These are phyloP conservation scores for Micrastur ruficollis DNA, from an alignment of 2,797 vertebrate species.

Conservation along the genomic window DNA sequence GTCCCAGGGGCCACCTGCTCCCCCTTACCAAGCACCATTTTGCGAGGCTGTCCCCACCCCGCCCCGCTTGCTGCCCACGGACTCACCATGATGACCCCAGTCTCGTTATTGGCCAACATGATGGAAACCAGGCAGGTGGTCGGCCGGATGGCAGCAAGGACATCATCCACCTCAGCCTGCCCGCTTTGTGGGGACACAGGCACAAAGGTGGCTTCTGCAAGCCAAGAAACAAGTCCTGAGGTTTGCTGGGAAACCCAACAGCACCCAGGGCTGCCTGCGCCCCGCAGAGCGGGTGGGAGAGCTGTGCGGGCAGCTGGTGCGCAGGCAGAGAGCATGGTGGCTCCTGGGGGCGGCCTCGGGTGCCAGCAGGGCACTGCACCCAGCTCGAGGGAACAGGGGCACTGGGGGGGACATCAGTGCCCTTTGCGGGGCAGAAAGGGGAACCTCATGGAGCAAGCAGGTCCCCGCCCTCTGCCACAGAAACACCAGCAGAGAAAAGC, in stretches of 20 bases:
- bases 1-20: not conserved
- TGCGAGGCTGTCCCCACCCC: fast-evolving
- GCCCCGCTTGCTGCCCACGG: fast-evolving
- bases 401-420: fast-evolving
- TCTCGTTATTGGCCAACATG: slow-evolving; percentile 98
- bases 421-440: not conserved
- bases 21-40: not conserved
- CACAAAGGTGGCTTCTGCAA: slow-evolving; percentile 87
- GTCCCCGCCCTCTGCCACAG: not conserved
- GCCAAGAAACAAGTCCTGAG: not conserved
- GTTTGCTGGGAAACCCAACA: not conserved
- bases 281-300: fast-evolving
- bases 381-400: not conserved
- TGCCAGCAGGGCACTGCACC: fast-evolving
- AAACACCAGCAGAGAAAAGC: not conserved
- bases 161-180: slow-evolving; percentile 83
- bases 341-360: not conserved
- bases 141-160: slow-evolving; percentile 83
- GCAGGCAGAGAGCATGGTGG: not conserved
- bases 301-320: not conserved
- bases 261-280: fast-evolving
- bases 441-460: not conserved
- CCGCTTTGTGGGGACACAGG: slow-evolving; percentile 83
- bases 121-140: slow-evolving; percentile 91
- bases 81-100: slow-evolving; percentile 92